Evolutionary conservation across 2,888 invertebrate species (phyloP).

Genomic region (Xanthorhoe spadicearia): DNA sequence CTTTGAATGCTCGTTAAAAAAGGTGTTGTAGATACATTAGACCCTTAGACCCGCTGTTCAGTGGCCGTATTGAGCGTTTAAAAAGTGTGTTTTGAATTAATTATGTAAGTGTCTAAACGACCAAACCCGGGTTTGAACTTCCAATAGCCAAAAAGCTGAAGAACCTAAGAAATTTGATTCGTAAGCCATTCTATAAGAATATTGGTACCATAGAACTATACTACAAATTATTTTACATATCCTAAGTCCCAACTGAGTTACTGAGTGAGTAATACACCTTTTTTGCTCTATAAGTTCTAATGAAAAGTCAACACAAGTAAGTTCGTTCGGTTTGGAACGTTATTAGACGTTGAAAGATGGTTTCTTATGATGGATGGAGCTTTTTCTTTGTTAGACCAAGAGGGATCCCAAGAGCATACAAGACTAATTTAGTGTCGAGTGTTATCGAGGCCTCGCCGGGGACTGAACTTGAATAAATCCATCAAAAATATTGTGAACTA

Average conservation of each 20-base stretch:
- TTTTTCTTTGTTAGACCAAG: slow-evolving; percentile 49
- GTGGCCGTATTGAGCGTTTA: too few species aligned
- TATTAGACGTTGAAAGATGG: slow-evolving; percentile 60
- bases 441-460: slow-evolving; percentile 33
- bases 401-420: slow-evolving; percentile 45
- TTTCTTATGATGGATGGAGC: slow-evolving; percentile 62
- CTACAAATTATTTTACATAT: background rate
- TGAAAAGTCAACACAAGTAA: slow-evolving; percentile 67
- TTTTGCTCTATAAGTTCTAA: slow-evolving; percentile 43
- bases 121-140: too few species aligned
- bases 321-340: slow-evolving; percentile 47
- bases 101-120: too few species aligned
- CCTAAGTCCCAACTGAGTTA: background rate
- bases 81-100: too few species aligned
- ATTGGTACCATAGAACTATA: too few species aligned
- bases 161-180: background rate
- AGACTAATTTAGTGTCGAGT: slow-evolving; percentile 55
- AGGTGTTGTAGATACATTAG: too few species aligned
- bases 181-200: too few species aligned
- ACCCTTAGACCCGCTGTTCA: too few species aligned
- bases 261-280: background rate
- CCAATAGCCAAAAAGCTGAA: too few species aligned
- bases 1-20: too few species aligned
- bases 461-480: slow-evolving; percentile 29
- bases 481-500: slow-evolving; percentile 17